Evolutionary conservation across 2,797 vertebrate genomes (phyloP).

Genomic region (Sorex maritimensis): DNA sequence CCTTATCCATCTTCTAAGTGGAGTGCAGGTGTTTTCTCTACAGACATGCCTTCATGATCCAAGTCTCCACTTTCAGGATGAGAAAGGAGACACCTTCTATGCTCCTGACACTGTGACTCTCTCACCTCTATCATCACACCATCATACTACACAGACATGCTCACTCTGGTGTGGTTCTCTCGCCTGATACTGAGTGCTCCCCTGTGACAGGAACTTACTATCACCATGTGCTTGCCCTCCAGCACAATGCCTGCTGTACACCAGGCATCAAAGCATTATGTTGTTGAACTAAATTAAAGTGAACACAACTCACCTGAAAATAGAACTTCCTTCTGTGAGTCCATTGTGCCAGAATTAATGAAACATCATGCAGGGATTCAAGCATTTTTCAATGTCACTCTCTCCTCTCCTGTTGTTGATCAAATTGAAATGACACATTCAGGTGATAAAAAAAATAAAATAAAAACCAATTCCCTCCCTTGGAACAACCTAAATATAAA

Average conservation of each 20-base stretch:
- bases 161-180: too few relatives aligned
- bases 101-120: background rate
- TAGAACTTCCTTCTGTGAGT: slow-evolving; percentile 2
- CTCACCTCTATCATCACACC: background rate
- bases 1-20: background rate
- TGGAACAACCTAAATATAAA: slow-evolving; percentile 68
- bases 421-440: slow-evolving; percentile 73
- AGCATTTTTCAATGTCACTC: slow-evolving; percentile 67
- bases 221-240: background rate
- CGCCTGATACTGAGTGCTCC: background rate
- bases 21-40: background rate
- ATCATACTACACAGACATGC: too few relatives aligned
- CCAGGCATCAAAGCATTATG: background rate
- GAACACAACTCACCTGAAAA: slow-evolving; percentile 30
- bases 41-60: background rate
- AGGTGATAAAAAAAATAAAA: slow-evolving; percentile 62
- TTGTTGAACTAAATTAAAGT: slow-evolving; percentile 13
- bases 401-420: slow-evolving; percentile 69
- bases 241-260: background rate
- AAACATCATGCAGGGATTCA: background rate
- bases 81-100: background rate
- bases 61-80: background rate
- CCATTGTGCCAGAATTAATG: slow-evolving; percentile 22
- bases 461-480: background rate
- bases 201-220: background rate